phyloP scores from a whole-genome alignment of 2,797 vertebrate species.

The Bovichtus diacanthus region DNA sequence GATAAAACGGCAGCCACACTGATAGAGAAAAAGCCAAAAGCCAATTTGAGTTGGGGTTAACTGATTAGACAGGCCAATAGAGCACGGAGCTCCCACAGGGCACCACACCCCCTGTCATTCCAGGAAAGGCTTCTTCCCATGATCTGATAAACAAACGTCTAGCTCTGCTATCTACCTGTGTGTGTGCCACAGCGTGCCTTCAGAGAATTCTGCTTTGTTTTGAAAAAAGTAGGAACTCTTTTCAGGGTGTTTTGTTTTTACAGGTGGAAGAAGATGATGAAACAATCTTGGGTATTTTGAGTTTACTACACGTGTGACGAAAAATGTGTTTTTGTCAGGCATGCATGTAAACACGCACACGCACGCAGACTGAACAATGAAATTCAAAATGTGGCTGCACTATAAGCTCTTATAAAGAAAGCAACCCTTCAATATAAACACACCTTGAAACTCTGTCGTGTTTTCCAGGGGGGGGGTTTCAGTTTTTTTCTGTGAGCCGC shows the following conservation, averaged over 20 bases:
- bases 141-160: conserved; percentile 70
- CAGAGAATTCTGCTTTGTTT: conserved; percentile 6
- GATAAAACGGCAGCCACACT: conserved; percentile 9
- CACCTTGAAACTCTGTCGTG: neutral
- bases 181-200: conserved; percentile 7
- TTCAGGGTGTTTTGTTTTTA: neutral
- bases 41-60: conserved; percentile 59
- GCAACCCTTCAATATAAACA: neutral
- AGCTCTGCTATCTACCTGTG: conserved; percentile 31
- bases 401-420: neutral
- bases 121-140: conserved; percentile 48
- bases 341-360: neutral
- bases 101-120: conserved; percentile 64
- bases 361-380: neutral
- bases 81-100: conserved; percentile 53
- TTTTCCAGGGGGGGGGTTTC: neutral
- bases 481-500: neutral
- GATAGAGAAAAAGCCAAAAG: conserved; percentile 41
- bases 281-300: neutral
- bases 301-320: neutral
- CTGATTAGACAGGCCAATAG: conserved; percentile 50
- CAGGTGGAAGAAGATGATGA: neutral
- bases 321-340: neutral
- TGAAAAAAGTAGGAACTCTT: conserved; percentile 1
- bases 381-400: neutral